Conservation (phyloP, 2,113 vertebrate species). For the Paradoxurus hermaphroditus region DNA sequence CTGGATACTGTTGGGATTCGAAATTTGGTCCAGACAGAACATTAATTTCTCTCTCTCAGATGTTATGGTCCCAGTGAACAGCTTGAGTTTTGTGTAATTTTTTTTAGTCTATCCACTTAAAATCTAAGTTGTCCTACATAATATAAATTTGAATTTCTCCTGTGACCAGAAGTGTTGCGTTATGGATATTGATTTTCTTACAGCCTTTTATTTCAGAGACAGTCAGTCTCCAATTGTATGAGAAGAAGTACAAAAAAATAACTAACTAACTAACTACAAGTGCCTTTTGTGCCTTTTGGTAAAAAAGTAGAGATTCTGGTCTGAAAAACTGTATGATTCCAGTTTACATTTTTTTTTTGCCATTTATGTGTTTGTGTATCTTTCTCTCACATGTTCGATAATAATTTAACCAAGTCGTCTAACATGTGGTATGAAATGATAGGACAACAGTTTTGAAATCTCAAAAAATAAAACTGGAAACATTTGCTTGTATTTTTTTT, state of each 20-base stretch:
- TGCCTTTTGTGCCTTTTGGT: background rate
- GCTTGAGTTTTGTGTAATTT: conserved; percentile 66
- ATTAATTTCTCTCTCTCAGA: conserved; percentile 64
- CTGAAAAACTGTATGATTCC: background rate
- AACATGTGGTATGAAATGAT: background rate
- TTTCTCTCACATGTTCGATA: conserved; percentile 48
- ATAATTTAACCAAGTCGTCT: conserved; percentile 27
- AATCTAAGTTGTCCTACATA: conserved; percentile 20
- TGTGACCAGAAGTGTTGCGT: background rate
- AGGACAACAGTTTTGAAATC: conserved; percentile 52
- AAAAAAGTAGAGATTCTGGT: background rate
- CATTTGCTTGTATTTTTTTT: conserved; percentile 69
- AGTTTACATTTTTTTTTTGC: conserved; percentile 15
- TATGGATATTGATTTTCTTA: background rate
- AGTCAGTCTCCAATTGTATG: background rate
- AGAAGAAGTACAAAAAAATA: background rate
- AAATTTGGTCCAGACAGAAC: conserved; percentile 58
- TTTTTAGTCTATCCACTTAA: background rate
- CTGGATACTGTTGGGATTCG: conserved; percentile 68
- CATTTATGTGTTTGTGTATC: background rate
- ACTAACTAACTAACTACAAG: too few species aligned
- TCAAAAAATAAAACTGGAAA: conserved; percentile 70
- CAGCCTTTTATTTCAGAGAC: background rate
- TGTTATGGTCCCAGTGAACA: conserved; percentile 56
- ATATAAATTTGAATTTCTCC: conserved; percentile 8